Base-by-base conservation (phyloP, 2,888 invertebrate species). In the Amiota minor region DNA sequence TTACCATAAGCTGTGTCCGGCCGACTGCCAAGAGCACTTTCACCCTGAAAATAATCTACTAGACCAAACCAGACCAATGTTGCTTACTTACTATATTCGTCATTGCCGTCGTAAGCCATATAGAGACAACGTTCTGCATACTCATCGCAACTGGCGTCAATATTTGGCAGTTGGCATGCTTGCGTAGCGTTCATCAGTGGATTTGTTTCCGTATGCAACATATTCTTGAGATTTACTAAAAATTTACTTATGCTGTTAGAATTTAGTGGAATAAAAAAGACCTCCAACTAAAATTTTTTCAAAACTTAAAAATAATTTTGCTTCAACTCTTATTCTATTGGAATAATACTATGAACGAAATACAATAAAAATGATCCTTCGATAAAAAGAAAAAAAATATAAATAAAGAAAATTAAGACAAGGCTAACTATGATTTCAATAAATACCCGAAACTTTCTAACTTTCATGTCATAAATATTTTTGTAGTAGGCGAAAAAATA, bases 1-100 rank as follows among this genome's bases (percentile, higher is more conserved):
- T 55, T 70, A 79, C 76, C 81, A 75, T 79, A 74, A 77, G 53
- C 20, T 20, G 18, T 77, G 74, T 76, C 67, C 49, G 35, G 20
- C 53, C 14, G 23, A 55, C 59, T 14, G 56, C 69, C 49, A 68
- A 47, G 45, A 23, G 64, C 64, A 64, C 35, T 35, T 6, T 35
- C 35, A 6, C 35, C 35, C 35, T 35, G 6, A 35, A 35, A 35
- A 35, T 35, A 50, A n/a, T 10, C 53, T n/a, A n/a, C 12, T 3
- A n/a, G 4, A 50, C n/a, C 3, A 12, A 12, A 50, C 53, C 14
- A 12, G 53, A 9, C 53, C 11, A 50, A 47, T 67, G 65, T 18
- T 47, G n/a, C 46, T n/a, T 67, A 55, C 70, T 35, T 53, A 49
- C 23, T 64, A 64, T 50, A 64, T 49, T 47, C 47, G 53, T n/a